Evolutionary conservation across 1,140 invertebrate genomes (phyloP), one percentile per base, ranked within the genome.

Genomic region (Oedothorax gibbosus): DNA sequence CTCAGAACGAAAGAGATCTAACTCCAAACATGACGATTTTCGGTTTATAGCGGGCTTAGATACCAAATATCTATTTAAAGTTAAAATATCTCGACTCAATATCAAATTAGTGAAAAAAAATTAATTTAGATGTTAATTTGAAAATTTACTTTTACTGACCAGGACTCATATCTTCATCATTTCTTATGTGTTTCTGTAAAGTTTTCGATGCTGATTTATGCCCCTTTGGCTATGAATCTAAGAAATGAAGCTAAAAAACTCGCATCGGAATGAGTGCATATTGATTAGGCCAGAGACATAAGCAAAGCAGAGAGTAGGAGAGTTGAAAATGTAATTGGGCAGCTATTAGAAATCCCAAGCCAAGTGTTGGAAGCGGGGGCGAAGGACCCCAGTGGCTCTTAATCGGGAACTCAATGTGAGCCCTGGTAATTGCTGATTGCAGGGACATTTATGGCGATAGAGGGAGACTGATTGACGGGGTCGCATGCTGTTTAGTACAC

Each of bases 391-490:
- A 73, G 80, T 73, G 80, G 15, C 80, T 73, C 72, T 57, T 82
- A 72, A 82, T 73, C 57, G 56, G 57, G 56, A 56, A 62, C 21
- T 82, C 54, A 18, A 72, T 15, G 14, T 64, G 51, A 57, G 21
- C n/a, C 54, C 18, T 73, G 57, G 72, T 82, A 82, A 82, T 73
- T 82, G 79, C 65, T 82, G 79, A 82, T 82, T 82, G 68, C 49
- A 64, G 56, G 64, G 57, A 64, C 68, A 73, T 82, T 82, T 73
- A 82, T 64, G 60, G 49, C 75, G n/a, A 64, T 11, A n/a, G 80
- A 35, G 69, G 68, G 12, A 18, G 51, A 53, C 15, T 53, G 69
- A 71, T 71, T 73, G 20, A 71, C 18, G 54, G 12, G 15, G 8
- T 9, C 54, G n/a, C 15, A 53, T 51, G 69, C 50, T 15, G 35